phyloP scores from a whole-genome alignment of 2,888 invertebrate species.

The Cryptophagus acutangulus region DNA sequence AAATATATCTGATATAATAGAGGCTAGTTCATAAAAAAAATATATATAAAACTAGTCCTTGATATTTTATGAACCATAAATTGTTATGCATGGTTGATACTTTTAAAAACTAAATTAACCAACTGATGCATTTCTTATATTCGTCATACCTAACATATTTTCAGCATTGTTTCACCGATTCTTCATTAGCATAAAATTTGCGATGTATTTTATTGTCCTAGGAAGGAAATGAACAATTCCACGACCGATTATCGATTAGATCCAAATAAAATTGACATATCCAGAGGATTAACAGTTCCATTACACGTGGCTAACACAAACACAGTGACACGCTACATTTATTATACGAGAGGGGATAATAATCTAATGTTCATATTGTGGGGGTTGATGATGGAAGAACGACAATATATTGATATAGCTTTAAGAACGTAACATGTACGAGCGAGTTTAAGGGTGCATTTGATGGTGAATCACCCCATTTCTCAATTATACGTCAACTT shows the following conservation, averaged over 20 bases:
- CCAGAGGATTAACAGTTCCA: constrained; percentile 6
- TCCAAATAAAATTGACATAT: too few relatives aligned
- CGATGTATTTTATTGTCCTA: too few relatives aligned
- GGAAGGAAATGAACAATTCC: too few relatives aligned
- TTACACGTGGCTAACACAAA: constrained; percentile 17
- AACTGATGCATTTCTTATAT: constrained; percentile 14
- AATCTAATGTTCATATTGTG: constrained; percentile 26
- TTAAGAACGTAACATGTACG: constrained; percentile 8
- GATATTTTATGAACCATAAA: constrained; percentile 14
- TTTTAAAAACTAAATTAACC: constrained; percentile 16
- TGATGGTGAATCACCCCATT: constrained; percentile 30
- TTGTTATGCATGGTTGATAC: constrained; percentile 15
- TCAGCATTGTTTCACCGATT: not conserved
- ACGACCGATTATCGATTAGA: too few relatives aligned
- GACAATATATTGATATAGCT: constrained; percentile 21
- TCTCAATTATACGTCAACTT: constrained; percentile 27
- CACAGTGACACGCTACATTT: constrained; percentile 21
- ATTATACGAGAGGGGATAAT: constrained; percentile 32
- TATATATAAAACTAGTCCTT: constrained; percentile 11
- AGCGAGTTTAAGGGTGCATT: not conserved
- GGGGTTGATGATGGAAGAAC: constrained; percentile 15
- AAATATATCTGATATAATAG: too few relatives aligned
- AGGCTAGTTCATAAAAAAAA: too few relatives aligned
- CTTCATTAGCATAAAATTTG: too few relatives aligned
- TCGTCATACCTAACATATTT: constrained; percentile 8